Evolutionary conservation across 2,888 invertebrate genomes (phyloP).

Genomic region (Monoplex corrugatus): DNA sequence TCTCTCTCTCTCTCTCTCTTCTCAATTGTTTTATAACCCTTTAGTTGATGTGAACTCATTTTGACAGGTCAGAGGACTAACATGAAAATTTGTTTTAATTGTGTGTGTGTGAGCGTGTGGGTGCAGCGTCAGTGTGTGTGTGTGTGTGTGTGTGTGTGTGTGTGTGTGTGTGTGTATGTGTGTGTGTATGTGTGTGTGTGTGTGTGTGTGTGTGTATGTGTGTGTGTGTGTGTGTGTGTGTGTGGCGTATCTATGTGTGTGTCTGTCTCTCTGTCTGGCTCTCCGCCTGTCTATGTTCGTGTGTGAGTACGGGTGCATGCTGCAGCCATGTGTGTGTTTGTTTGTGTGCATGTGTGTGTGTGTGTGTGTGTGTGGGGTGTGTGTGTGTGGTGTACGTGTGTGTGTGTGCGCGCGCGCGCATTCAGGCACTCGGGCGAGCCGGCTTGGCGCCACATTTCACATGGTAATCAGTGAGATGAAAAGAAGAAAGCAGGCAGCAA

Average conservation of each 20-base stretch:
- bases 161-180: neutral
- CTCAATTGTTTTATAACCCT: neutral
- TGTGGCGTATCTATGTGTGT: neutral
- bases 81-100: neutral
- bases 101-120: neutral
- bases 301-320: no score
- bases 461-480: no score
- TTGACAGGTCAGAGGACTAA: slow-evolving; percentile 83
- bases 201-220: slow-evolving; percentile 3
- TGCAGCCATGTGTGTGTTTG: neutral
- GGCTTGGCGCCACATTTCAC: no score
- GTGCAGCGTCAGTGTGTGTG: no score
- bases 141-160: slow-evolving; percentile 11
- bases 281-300: no score
- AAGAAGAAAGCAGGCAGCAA: no score
- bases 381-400: neutral
- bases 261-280: neutral
- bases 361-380: neutral
- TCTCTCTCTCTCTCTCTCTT: neutral
- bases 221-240: neutral
- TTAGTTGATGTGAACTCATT: slow-evolving; percentile 74
- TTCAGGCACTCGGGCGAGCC: no score
- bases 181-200: neutral
- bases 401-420: no score
- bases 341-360: neutral